Base-by-base conservation (phyloP, 1,140 invertebrate genomes). In the Zaprionus camerounensis region DNA sequence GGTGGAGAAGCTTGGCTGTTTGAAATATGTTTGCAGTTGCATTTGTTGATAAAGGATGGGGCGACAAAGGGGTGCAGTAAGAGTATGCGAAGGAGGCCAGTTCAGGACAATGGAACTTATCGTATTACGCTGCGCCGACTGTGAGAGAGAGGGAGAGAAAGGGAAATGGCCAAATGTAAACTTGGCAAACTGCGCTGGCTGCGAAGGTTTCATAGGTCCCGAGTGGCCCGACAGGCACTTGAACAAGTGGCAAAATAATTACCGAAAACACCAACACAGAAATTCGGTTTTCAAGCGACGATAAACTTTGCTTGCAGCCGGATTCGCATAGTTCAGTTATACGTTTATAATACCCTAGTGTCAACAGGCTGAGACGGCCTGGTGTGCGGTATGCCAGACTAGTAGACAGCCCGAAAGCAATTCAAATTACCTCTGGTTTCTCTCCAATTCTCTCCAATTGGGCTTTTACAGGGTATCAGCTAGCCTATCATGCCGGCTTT, bases 181-280 rank as follows among this genome's bases (percentile, higher is more conserved):
- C 58, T 73, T 68, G 71, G 56, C 51, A 49, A 31, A 53, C 24
- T 26, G 24, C 24, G 5, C 24, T 5, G 24, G 4, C 38, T 9
- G 24, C 36, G 17, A 55, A 24, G 34, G 17, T 36, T 20, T 24
- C 17, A 55, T 20, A 70, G 70, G 69, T 78, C 73, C 68, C 70
- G 63, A 80, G 56, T 51, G 46, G 20, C 46, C 20, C 46, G 20
- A 22, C 20, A 80, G 73, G 73, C 78, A 63, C 66, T 78, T 78
- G 78, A 85, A 76, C 77, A 82, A 82, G 71, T 86, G 76, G 82
- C 66, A 82, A 86, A 86, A 86, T 86, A 86, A 86, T 86, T 86
- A 86, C 82, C 71, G 66, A 74, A 69, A 74, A 61, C 46, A 62
- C 46, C 56, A 59, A 22, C 57, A 36, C n/a, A 3, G 57, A 44